phyloP scores from a whole-genome alignment of 2,113 vertebrate genomes.

The Peromyscus californicus region DNA sequence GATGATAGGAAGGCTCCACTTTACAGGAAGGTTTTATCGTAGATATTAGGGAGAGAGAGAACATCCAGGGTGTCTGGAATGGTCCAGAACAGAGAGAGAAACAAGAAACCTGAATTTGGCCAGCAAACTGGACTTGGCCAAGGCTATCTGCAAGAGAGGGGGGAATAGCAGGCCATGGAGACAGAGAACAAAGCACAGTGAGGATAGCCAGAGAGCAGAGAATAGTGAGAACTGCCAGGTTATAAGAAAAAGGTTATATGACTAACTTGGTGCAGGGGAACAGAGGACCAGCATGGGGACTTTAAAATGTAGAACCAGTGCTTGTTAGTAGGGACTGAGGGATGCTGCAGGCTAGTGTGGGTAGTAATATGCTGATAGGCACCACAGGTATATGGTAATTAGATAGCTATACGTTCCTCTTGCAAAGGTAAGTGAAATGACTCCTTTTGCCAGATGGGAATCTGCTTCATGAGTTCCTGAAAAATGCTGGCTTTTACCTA shows the following conservation, averaged over 20 bases:
- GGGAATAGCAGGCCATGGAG: not conserved
- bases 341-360: not conserved
- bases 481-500: not conserved
- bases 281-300: no score
- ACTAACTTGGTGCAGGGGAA: not conserved
- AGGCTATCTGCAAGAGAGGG: not conserved
- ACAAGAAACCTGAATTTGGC: not conserved
- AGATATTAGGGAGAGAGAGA: not conserved
- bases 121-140: not conserved
- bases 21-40: not conserved
- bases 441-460: not conserved
- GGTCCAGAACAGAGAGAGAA: not conserved
- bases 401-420: not conserved
- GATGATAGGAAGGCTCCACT: not conserved
- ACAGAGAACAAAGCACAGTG: not conserved
- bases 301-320: not conserved
- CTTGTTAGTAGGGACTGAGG: not conserved
- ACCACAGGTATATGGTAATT: no score
- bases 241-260: not conserved
- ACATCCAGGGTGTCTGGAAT: not conserved
- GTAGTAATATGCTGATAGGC: not conserved
- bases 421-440: not conserved
- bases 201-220: not conserved
- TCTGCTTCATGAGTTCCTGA: no score
- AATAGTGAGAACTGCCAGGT: not conserved